A percentile compares a stretch with the other conserved stretches of the same genome.
phyloP scores from a whole-genome alignment of 2,888 invertebrate species.

The Endomychus coccineus region DNA sequence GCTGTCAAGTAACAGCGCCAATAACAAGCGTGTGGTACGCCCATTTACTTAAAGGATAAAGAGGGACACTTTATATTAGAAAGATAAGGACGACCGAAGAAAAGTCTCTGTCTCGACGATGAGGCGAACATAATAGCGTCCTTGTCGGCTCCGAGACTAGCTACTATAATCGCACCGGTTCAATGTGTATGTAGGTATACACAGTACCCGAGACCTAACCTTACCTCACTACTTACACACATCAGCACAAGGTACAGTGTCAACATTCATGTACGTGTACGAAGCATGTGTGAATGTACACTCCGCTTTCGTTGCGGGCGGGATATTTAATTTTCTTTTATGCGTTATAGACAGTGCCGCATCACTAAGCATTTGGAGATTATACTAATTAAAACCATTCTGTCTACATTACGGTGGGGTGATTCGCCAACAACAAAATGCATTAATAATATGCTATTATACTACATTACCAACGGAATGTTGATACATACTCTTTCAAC shows the following conservation, averaged over 20 bases:
- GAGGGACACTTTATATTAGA: slow-evolving; percentile 38
- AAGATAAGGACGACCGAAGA: slow-evolving; percentile 33
- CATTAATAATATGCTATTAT: no score
- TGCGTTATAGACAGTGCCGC: no score
- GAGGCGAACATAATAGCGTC: slow-evolving; percentile 32
- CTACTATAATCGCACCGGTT: slow-evolving; percentile 43
- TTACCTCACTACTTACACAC: slow-evolving; percentile 42
- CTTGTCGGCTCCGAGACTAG: slow-evolving; percentile 37
- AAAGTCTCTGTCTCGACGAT: slow-evolving; percentile 29
- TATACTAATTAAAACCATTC: no score
- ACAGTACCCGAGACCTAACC: slow-evolving; percentile 36
- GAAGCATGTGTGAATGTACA: slow-evolving; percentile 42
- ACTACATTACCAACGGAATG: no score
- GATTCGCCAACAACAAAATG: no score
- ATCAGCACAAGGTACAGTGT: slow-evolving; percentile 43
- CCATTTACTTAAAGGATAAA: slow-evolving; percentile 44
- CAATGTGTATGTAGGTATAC: slow-evolving; percentile 38
- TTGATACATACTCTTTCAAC: no score
- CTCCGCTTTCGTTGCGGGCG: slow-evolving; percentile 21
- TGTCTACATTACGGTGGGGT: no score
- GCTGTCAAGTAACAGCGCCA: slow-evolving; percentile 30
- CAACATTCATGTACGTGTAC: slow-evolving; percentile 43
- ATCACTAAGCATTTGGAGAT: no score
- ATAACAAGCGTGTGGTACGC: slow-evolving; percentile 30
- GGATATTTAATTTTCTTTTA: no score